Conservation (phyloP, 2,888 invertebrate genomes). For the Lithophane socia region DNA sequence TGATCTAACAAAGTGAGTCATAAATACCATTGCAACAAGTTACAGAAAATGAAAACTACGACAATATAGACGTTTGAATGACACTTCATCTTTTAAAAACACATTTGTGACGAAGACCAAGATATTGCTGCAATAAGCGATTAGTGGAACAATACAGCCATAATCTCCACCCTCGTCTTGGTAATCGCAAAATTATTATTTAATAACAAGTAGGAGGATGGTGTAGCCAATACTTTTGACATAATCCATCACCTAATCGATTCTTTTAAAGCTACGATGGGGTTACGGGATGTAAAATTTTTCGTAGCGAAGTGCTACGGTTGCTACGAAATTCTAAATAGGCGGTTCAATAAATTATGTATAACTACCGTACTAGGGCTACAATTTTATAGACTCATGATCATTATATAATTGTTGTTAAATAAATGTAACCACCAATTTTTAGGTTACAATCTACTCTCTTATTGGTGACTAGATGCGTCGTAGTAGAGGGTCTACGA, state of each 20-base stretch:
- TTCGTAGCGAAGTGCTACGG: background rate
- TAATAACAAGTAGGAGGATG: constrained; percentile 26
- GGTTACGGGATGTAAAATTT: background rate
- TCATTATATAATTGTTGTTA: too few species aligned
- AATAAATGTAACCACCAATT: too few species aligned
- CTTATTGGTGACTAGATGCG: background rate
- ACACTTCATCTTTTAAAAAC: constrained; percentile 9
- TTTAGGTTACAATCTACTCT: background rate
- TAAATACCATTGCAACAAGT: background rate
- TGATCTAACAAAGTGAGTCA: background rate
- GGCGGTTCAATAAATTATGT: background rate
- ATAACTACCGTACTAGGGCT: background rate
- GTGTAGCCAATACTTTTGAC: constrained; percentile 16
- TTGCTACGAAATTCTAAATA: background rate
- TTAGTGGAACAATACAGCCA: background rate
- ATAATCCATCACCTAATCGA: constrained; percentile 2
- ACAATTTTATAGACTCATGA: background rate
- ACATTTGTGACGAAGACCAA: constrained; percentile 10
- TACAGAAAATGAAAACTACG: too few species aligned
- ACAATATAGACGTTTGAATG: background rate
- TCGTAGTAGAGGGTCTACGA: background rate
- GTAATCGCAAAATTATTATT: constrained; percentile 36
- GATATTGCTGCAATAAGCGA: constrained; percentile 27
- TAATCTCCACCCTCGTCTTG: constrained; percentile 20
- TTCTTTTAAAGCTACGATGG: background rate